Base-by-base conservation (phyloP, 2,113 vertebrate genomes). In the Anarhynchus alexandrinus region DNA sequence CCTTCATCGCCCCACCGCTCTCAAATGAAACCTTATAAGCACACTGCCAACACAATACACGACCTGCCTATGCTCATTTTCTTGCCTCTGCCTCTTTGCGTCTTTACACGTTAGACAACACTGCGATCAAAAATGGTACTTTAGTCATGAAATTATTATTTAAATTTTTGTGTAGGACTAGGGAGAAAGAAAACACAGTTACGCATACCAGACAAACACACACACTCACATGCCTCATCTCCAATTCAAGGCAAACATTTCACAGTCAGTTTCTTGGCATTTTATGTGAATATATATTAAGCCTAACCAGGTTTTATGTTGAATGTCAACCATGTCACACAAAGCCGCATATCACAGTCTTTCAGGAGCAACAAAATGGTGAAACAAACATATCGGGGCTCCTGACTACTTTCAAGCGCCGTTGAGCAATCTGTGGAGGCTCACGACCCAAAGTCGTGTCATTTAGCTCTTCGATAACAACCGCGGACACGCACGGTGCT, bases 341-440 rank as follows among this genome's bases (percentile, higher is more conserved):
- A 92, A 77, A 95, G 71, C 88, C 81, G 51, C 43, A 4, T 74
- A 85, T 77, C 77, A 70, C 67, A 51, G 86, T n/a, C 73, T 93
- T 95, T 76, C 76, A 89, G 67, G 32, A 93, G 87, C 78, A 92
- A 91, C 81, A 92, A 86, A 81, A 96, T 70, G 82, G 89, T 86
- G 74, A 94, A 94, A 90, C 70, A 91, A 96, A 91, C n/a, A 29
- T 10, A 77, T 1, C 4, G 4, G 86, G 61, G 77, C 67, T 69
- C 67, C 64, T 54, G 72, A 57, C 47, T 91, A 22, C 65, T 64
- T 87, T 52, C 62, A 80, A 67, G 80, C 1, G 0, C 40, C 4
- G 1, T 16, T 25, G 43, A 76, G 45, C 26, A 58, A 52, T 29
- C 49, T 32, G 51, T 3, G 30, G 61, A 77, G 86, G 71, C 64